Evolutionary conservation across 2,797 vertebrate genomes (phyloP).

Genomic region (Distichodus sexfasciatus): DNA sequence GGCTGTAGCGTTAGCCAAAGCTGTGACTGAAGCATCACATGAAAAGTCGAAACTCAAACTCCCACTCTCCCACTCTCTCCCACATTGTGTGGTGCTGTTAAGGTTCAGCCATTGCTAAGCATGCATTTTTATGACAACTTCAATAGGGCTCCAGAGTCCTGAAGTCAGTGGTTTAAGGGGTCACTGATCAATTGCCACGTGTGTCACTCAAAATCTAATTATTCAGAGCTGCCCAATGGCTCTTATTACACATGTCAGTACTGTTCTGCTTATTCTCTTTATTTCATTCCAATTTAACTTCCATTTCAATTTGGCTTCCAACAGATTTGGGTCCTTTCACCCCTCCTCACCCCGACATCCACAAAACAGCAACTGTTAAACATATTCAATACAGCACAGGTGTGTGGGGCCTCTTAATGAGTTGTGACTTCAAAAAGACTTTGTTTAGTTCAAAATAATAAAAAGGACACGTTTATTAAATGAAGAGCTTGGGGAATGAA

Average conservation of each 20-base stretch:
- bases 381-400: not conserved
- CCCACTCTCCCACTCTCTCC: constrained; percentile 10
- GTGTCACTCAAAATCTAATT: constrained; percentile 68
- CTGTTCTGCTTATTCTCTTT: not conserved
- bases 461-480: constrained; percentile 35
- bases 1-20: constrained; percentile 60
- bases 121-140: constrained; percentile 56
- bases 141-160: constrained; percentile 59
- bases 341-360: not conserved
- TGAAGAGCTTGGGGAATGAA: not conserved
- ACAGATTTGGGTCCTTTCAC: not conserved
- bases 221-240: constrained; percentile 61
- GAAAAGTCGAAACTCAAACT: constrained; percentile 32
- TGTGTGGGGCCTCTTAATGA: not conserved
- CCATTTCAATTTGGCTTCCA: not conserved
- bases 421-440: not conserved
- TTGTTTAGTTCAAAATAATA: too few species aligned
- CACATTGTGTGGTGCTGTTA: constrained; percentile 20
- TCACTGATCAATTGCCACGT: constrained; percentile 68
- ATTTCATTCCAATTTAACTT: not conserved
- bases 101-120: constrained; percentile 50
- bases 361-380: not conserved
- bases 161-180: constrained; percentile 61
- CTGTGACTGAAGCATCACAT: constrained; percentile 57
- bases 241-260: constrained; percentile 36